Percentiles rank a stretch among this genome's conserved stretches.
phyloP scores from a whole-genome alignment of 2,888 invertebrate genomes.

The Creontiades dilutus region DNA sequence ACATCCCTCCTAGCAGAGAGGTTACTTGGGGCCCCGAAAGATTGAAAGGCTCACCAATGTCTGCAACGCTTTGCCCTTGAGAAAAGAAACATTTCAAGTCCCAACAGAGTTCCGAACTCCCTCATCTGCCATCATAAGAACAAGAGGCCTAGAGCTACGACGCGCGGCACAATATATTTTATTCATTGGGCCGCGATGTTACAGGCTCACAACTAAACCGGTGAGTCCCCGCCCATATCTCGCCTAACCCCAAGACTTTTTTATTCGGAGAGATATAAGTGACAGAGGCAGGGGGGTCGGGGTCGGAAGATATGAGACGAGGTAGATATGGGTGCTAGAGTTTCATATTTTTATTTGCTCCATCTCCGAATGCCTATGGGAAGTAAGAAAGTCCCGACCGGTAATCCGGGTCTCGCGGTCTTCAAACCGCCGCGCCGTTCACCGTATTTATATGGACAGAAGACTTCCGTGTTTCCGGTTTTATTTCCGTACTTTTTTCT shows the following conservation, averaged over 20 bases:
- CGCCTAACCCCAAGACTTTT: conserved; percentile 23
- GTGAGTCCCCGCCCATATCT: conserved; percentile 6
- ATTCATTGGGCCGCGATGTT: conserved; percentile 32
- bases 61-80: no score
- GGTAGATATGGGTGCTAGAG: not conserved
- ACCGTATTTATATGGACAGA: conserved; percentile 24
- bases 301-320: not conserved
- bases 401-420: conserved; percentile 13
- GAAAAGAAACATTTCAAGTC: not conserved
- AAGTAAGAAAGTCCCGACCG: conserved; percentile 35
- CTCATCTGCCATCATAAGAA: conserved; percentile 12
- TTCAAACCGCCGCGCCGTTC: not conserved
- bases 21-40: no score
- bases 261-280: conserved; percentile 24
- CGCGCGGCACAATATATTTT: conserved; percentile 27
- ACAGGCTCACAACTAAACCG: conserved; percentile 27
- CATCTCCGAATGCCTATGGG: conserved; percentile 29
- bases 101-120: not conserved
- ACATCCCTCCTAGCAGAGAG: no score
- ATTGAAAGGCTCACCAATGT: no score
- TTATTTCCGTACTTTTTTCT: not conserved
- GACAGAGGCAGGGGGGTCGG: not conserved
- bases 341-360: conserved; percentile 30
- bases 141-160: not conserved
- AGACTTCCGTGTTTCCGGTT: conserved; percentile 25